phyloP scores from a whole-genome alignment of 1,140 invertebrate species.

The Vanessa atalanta region DNA sequence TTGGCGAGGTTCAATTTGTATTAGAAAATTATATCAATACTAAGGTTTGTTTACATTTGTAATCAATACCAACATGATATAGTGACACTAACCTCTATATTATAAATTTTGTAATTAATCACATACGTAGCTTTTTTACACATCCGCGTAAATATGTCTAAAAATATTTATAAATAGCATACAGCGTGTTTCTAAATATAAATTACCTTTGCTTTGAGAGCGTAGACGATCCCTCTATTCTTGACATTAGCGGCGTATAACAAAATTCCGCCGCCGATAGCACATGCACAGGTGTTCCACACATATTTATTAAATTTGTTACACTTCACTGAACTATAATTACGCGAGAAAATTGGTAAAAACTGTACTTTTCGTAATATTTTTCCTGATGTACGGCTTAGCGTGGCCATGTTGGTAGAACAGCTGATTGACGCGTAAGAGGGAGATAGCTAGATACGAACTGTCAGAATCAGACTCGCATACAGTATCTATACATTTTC shows the following conservation, averaged over 20 bases:
- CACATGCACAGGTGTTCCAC: conserved; percentile 69
- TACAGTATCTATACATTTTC: too few relatives aligned
- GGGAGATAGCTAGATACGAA: conserved; percentile 40
- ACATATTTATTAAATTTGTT: conserved; percentile 58
- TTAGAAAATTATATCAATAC: neutral
- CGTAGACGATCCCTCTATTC: conserved; percentile 63
- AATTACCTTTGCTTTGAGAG: conserved; percentile 72
- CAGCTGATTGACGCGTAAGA: conserved; percentile 52
- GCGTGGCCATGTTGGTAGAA: conserved; percentile 73
- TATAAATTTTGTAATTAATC: neutral
- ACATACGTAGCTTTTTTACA: neutral
- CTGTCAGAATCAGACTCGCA: conserved; percentile 14
- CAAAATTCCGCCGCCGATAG: conserved; percentile 59
- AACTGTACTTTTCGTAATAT: conserved; percentile 65
- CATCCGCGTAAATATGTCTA: neutral
- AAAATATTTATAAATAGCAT: conserved; percentile 17
- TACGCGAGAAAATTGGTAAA: conserved; percentile 56
- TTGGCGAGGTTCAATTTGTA: neutral
- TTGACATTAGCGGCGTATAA: conserved; percentile 60
- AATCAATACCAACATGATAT: conserved; percentile 23
- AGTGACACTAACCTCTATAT: conserved; percentile 1
- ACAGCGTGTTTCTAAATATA: conserved; percentile 28
- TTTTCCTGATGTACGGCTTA: conserved; percentile 64
- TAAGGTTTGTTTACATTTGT: conserved; percentile 22
- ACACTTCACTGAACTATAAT: conserved; percentile 58